A percentile compares a stretch with the other conserved stretches of the same genome.
phyloP scores from a whole-genome alignment of 2,797 vertebrate species.

The Megalops cyprinoides region DNA sequence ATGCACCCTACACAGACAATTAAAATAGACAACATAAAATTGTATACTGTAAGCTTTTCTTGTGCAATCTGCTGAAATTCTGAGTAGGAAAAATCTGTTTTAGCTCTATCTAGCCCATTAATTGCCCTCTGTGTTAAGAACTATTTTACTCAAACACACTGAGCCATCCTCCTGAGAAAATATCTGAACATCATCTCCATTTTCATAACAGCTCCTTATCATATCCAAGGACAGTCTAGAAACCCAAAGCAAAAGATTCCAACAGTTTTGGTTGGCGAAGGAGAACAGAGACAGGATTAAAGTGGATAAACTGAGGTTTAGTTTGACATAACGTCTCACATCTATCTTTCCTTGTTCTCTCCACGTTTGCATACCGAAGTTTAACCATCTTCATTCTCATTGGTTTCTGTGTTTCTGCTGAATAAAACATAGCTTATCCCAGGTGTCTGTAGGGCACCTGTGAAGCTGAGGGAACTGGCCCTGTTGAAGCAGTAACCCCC shows the following conservation, averaged over 20 bases:
- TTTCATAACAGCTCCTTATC: conserved; percentile 4
- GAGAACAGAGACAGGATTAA: background rate
- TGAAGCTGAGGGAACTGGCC: no score
- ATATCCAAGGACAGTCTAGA: background rate
- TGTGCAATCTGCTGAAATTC: no score
- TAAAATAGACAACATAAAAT: no score
- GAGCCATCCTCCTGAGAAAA: background rate
- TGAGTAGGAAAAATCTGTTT: no score
- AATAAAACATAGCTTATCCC: background rate
- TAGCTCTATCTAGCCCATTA: no score
- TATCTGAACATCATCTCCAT: background rate
- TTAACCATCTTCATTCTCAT: background rate
- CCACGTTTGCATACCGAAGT: background rate
- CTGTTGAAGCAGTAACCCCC: no score
- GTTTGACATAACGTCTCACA: no score
- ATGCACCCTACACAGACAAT: no score
- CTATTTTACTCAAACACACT: background rate
- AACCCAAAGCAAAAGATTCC: background rate
- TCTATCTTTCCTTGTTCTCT: background rate
- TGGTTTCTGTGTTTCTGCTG: background rate
- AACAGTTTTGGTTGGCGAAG: background rate
- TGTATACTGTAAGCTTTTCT: no score
- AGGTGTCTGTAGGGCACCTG: no score
- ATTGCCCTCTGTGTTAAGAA: no score
- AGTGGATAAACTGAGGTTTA: background rate